Evolutionary conservation across 2,113 vertebrate genomes (phyloP).

Genomic region (Prochilodus magdalenae): DNA sequence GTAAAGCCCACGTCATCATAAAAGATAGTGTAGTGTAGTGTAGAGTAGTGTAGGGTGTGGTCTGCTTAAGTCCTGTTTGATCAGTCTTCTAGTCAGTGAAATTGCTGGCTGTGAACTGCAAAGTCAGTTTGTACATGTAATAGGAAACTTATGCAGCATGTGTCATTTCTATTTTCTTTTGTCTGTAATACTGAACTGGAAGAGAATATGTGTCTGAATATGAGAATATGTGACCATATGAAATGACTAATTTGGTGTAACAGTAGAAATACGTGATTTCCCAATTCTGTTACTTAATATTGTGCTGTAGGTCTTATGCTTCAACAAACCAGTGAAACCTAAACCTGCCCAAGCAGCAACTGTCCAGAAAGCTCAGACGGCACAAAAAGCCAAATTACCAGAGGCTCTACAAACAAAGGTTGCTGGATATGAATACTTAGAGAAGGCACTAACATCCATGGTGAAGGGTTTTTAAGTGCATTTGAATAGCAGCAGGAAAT

Average conservation of each 20-base stretch:
- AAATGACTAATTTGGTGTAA: neutral
- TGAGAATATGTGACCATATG: too few species aligned
- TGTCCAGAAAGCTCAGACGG: conserved; percentile 39
- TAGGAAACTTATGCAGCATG: neutral
- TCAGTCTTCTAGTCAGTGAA: neutral
- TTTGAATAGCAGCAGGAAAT: neutral
- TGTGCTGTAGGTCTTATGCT: conserved; percentile 39
- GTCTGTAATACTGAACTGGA: neutral
- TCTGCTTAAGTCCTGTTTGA: neutral
- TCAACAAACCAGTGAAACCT: conserved; percentile 29
- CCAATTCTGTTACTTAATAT: conserved; percentile 20
- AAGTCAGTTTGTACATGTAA: neutral
- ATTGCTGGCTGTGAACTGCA: neutral
- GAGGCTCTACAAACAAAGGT: conserved; percentile 44
- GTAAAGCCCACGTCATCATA: neutral
- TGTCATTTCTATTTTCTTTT: neutral
- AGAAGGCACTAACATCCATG: conserved; percentile 40
- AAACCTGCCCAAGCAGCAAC: neutral
- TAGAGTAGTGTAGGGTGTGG: neutral
- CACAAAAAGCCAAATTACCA: conserved; percentile 43
- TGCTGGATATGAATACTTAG: conserved; percentile 27
- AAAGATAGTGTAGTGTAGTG: neutral
- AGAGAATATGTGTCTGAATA: too few species aligned
- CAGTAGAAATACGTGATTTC: neutral
- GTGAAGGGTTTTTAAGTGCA: neutral